Conservation (phyloP, 2,113 vertebrate genomes). For the Hassar affinis region DNA sequence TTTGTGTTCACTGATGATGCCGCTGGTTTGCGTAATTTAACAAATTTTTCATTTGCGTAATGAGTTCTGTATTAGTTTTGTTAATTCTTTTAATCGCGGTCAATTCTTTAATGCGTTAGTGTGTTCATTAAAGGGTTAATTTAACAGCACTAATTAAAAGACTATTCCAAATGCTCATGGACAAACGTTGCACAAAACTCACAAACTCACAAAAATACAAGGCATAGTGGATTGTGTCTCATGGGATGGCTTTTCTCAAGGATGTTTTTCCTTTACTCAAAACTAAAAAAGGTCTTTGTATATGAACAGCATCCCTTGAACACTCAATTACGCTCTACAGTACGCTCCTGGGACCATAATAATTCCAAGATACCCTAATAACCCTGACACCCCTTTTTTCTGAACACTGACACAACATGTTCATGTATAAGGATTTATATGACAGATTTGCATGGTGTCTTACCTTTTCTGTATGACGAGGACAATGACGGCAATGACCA, state of each 20-base stretch:
- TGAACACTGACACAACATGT: background rate
- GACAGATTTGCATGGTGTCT: background rate
- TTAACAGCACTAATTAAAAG: too few relatives aligned
- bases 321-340: background rate
- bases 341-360: background rate
- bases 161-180: background rate
- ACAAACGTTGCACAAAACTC: background rate
- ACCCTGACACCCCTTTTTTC: background rate
- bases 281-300: background rate
- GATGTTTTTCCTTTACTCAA: background rate
- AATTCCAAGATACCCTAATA: background rate
- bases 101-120: too few relatives aligned
- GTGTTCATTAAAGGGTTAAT: too few relatives aligned
- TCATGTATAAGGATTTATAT: background rate
- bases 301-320: background rate
- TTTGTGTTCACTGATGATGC: too few relatives aligned
- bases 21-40: too few relatives aligned
- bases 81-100: too few relatives aligned
- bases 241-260: background rate
- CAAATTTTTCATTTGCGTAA: too few relatives aligned
- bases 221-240: background rate
- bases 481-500: constrained; percentile 63
- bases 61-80: too few relatives aligned
- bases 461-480: constrained; percentile 82
- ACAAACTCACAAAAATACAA: background rate